Evolutionary conservation across 2,113 vertebrate species (phyloP), one percentile per base, ranked within the genome.

Genomic region (Elaphurus davidianus): DNA sequence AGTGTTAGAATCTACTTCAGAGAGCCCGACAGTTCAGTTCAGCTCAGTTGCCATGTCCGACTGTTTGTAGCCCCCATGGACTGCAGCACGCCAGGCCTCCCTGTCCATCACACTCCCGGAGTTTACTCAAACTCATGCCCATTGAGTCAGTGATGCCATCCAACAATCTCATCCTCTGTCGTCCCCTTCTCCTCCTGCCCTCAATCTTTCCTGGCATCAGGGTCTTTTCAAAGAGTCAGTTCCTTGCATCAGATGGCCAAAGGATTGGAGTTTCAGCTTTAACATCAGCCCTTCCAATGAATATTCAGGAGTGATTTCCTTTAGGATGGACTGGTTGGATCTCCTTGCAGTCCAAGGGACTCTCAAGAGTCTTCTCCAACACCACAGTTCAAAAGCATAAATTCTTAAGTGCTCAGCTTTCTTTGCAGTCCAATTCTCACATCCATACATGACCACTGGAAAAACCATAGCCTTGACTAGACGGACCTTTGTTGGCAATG

Each of bases 361-460:
- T 62, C 60, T 33, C 60, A 62, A 33, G 60, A 33, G 30, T 62
- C 60, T 33, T 62, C 30, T 33, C 60, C 28, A 62, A 33, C 60
- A 33, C 30, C 60, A 33, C 3, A 62, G 28, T 4, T 33, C 60
- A 62, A 15, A 62, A 62, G 60, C 60, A 7, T 62, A 14, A 62
- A 16, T 33, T 62, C 60, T 62, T 62, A 1, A 0, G 6, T 0
- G 0, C 28, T 62, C 28, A 62, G 14, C 28, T 6, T 60, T 60
- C 59, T 60, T 60, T 1, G 30, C 1, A 1, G 59, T 60, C 6
- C 59, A 28, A 60, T 5, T 60, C 57, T 60, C 57, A 60, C 57
- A 60, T 28, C 57, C 57, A 60, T 28, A 59, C 25, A 59, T 13
- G 57, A 59, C 57, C 0, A 28, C 25, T 1, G 25, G 57, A 59